Evolutionary conservation across 92 coral and sea anemone genomes (phyloP).

Genomic region (Zoanthus solanderi): DNA sequence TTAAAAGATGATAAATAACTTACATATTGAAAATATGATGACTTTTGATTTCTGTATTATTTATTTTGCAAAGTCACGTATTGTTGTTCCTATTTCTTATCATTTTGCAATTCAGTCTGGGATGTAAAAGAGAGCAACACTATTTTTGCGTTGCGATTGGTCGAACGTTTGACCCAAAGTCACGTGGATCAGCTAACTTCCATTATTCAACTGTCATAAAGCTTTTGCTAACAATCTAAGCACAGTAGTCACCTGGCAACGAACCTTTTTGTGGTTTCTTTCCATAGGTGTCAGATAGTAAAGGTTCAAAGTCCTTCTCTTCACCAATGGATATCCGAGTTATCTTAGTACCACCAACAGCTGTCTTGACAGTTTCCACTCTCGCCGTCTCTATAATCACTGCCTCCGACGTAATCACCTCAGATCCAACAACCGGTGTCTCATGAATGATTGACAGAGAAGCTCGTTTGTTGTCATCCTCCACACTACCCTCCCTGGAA

Average conservation of each 20-base stretch:
- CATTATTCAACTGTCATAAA: neutral
- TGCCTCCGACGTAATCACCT: constrained; percentile 52
- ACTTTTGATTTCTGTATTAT: too few relatives aligned
- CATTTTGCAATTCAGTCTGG: too few relatives aligned
- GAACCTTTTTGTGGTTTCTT: constrained; percentile 43
- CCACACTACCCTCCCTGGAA: constrained; percentile 38
- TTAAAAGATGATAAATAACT: too few relatives aligned
- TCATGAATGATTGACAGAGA: constrained; percentile 69
- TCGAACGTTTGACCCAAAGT: too few relatives aligned
- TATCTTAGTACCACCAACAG: constrained; percentile 35
- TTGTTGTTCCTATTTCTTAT: too few relatives aligned
- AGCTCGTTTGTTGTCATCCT: constrained; percentile 51
- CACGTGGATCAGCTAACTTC: too few relatives aligned
- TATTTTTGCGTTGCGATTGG: too few relatives aligned
- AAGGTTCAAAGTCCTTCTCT: constrained; percentile 12
- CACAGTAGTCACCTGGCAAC: neutral
- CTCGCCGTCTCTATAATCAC: constrained; percentile 67
- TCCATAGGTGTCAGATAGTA: constrained; percentile 10
- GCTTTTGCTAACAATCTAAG: neutral
- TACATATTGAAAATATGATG: too few relatives aligned
- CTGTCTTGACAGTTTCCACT: constrained; percentile 50
- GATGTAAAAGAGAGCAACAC: too few relatives aligned
- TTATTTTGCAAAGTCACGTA: too few relatives aligned
- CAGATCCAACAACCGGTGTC: constrained; percentile 57
- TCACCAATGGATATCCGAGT: constrained; percentile 38